These are phyloP conservation scores for Octomys mimax DNA, from an alignment of 2,797 vertebrate species.

Conservation along the genomic window DNA sequence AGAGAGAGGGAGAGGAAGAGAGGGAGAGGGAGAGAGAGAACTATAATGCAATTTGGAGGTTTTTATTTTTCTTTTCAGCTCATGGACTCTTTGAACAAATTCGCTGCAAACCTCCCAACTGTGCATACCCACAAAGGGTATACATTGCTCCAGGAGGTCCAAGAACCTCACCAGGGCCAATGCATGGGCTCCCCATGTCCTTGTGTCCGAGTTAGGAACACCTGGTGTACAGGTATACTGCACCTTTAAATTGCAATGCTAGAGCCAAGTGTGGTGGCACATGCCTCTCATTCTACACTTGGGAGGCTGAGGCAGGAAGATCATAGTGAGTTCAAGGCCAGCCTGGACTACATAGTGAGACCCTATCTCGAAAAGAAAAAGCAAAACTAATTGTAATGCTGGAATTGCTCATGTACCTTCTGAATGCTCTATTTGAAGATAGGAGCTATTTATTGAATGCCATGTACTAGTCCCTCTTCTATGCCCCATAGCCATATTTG, in stretches of 20 bases:
- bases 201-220: background rate
- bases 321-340: background rate
- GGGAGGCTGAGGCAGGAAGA: background rate
- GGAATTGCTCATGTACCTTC: background rate
- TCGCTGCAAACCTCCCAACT: background rate
- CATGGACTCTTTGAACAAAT: constrained; percentile 3
- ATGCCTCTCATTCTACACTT: background rate
- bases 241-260: background rate
- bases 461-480: background rate
- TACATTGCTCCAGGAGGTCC: background rate
- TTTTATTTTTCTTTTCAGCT: background rate
- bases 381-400: background rate
- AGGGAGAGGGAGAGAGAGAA: too few species aligned
- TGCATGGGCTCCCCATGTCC: background rate
- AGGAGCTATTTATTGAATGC: background rate
- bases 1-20: too few species aligned
- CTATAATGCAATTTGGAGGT: background rate
- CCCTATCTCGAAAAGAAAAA: background rate
- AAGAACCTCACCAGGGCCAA: background rate
- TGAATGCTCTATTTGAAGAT: background rate
- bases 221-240: background rate
- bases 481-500: background rate
- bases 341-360: background rate
- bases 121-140: background rate
- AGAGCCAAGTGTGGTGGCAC: background rate